Conservation (phyloP, 2,888 invertebrate species). For the Rotaria socialis region DNA sequence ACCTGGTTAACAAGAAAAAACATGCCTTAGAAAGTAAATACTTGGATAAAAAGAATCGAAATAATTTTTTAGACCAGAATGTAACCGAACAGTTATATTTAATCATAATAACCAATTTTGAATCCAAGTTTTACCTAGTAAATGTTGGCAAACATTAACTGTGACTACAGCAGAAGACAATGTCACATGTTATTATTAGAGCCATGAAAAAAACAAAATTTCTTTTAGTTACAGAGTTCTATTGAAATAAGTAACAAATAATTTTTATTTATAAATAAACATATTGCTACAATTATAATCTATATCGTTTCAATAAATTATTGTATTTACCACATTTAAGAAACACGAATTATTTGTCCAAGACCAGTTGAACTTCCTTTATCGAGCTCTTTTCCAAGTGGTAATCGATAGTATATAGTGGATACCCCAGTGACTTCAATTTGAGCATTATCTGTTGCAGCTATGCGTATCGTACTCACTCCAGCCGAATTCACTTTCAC, state of each 20-base stretch:
- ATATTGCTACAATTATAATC: background rate
- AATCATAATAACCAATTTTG: too few relatives aligned
- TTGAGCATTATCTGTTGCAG: background rate
- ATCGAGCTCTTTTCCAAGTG: background rate
- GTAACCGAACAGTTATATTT: too few relatives aligned
- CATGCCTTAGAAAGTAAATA: too few relatives aligned
- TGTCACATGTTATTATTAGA: too few relatives aligned
- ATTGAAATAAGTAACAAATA: too few relatives aligned
- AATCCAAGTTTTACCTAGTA: background rate
- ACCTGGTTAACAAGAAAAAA: too few relatives aligned
- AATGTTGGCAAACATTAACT: background rate
- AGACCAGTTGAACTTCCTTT: background rate
- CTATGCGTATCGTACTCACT: background rate
- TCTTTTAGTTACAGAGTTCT: too few relatives aligned
- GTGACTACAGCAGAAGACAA: too few relatives aligned
- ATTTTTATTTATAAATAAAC: background rate
- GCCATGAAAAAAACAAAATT: too few relatives aligned
- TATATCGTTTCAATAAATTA: background rate
- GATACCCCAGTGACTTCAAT: constrained; percentile 3
- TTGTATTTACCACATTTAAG: background rate
- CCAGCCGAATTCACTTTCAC: background rate
- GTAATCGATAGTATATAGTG: background rate
- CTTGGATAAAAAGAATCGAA: too few relatives aligned
- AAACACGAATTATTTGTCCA: background rate
- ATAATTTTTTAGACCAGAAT: too few relatives aligned